Base-by-base conservation (phyloP, 2,113 vertebrate genomes). In the Tamias sibiricus region DNA sequence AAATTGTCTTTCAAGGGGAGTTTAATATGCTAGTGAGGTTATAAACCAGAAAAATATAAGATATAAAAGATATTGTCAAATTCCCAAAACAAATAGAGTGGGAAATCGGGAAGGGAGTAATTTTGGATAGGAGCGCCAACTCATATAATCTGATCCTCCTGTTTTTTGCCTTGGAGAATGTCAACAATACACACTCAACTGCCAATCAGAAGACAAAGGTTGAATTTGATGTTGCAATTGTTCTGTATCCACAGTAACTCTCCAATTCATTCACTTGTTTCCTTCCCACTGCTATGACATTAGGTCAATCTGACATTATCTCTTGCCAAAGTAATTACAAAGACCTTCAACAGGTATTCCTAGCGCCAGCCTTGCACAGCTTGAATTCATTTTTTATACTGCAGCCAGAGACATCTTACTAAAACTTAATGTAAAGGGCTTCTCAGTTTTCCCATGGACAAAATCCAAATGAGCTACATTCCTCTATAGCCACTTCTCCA, bases 281-380 rank as follows among this genome's bases (percentile, higher is more conserved):
- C n/a, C 76, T 84, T 88, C 22, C 71, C 17, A 69, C 32, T 54
- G 59, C 20, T 95, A 68, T 47, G 40, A 92, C 54, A n/a, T 90
- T 68, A 87, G 74, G 74, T 96, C 91, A 96, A 32, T 26, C n/a
- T 84, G 32, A 84, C 24, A 66, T 92, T 80, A 69, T 80, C 82
- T 95, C 74, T 66, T 52, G 37, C 68, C 62, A 83, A 72, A 96
- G 75, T 93, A 93, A 89, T 91, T 91, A 74, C 26, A 84, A 59
- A 75, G 40, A 47, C n/a, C 37, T 85, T 88, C 83, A 37, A 57
- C 72, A 90, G 44, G 30, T 54, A 52, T 90, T 16, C 4, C 47
- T 44, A 32, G 19, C 10, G 71, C 44, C 22, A 87, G 19, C 79
- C 35, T 71, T 69, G 19, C 14, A 74, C 57, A 94, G 4, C 42